Percentiles rank a stretch among this genome's conserved stretches.
phyloP scores from a whole-genome alignment of 2,888 invertebrate genomes.

The Cephus runcator region DNA sequence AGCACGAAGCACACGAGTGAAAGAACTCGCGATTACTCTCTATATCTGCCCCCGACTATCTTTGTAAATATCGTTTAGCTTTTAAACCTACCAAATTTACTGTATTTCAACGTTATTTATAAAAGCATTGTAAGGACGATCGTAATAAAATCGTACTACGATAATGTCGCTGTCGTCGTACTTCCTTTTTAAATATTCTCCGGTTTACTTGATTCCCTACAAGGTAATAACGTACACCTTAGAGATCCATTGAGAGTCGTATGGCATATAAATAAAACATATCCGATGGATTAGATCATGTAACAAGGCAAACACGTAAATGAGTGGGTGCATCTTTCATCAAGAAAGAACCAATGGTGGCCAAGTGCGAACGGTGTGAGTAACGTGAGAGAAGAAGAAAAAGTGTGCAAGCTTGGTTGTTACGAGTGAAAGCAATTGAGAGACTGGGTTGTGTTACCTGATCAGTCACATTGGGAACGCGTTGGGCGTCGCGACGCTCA shows the following conservation, averaged over 20 bases:
- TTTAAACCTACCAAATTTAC: slow-evolving; percentile 40
- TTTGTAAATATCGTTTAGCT: slow-evolving; percentile 37
- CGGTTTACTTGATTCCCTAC: background rate
- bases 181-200: background rate
- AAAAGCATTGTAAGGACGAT: slow-evolving; percentile 11
- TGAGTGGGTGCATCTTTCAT: background rate
- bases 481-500: background rate
- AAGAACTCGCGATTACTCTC: background rate
- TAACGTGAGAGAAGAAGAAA: background rate
- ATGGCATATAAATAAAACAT: background rate
- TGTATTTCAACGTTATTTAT: slow-evolving; percentile 46
- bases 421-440: background rate
- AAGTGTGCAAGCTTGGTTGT: background rate
- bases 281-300: background rate
- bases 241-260: background rate
- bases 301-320: background rate
- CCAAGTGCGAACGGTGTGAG: background rate
- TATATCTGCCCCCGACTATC: slow-evolving; percentile 20
- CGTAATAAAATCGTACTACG: slow-evolving; percentile 5
- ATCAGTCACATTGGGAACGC: background rate
- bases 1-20: background rate
- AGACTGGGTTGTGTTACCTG: background rate
- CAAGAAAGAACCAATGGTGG: background rate
- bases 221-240: too few species aligned
- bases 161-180: background rate